A percentile compares a stretch with the other conserved stretches of the same genome.
Evolutionary conservation across 2,888 invertebrate genomes (phyloP).

Genomic region (Flexamia atlantica): DNA sequence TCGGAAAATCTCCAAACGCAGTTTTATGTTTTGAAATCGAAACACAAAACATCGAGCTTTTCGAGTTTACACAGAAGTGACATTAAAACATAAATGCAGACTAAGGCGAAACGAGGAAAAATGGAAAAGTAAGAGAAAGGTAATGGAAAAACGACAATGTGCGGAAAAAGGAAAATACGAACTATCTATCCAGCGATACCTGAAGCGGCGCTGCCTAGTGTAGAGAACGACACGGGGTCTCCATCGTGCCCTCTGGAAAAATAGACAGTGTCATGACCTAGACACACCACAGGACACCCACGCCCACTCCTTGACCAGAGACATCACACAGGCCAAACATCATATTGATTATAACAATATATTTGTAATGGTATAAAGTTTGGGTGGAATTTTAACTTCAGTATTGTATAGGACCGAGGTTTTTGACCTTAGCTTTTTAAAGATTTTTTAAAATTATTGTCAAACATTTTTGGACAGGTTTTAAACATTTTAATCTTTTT

Average conservation of each 20-base stretch:
- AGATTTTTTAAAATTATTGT: too few relatives aligned
- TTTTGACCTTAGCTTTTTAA: too few relatives aligned
- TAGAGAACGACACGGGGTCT: slow-evolving; percentile 20
- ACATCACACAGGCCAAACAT: too few relatives aligned
- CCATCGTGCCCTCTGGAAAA: slow-evolving; percentile 68
- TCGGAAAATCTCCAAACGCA: background rate
- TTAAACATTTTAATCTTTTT: too few relatives aligned
- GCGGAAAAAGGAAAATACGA: slow-evolving; percentile 62
- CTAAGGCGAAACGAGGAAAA: slow-evolving; percentile 38
- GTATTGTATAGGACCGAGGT: too few relatives aligned
- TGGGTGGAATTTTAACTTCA: too few relatives aligned
- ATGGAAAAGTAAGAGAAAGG: slow-evolving; percentile 41
- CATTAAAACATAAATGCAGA: slow-evolving; percentile 48
- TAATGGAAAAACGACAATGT: slow-evolving; percentile 62
- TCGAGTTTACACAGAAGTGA: slow-evolving; percentile 19
- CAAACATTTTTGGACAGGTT: too few relatives aligned
- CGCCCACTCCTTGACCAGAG: slow-evolving; percentile 19
- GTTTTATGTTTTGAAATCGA: background rate
- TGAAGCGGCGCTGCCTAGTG: slow-evolving; percentile 54
- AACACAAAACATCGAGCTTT: background rate
- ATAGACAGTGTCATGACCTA: slow-evolving; percentile 67
- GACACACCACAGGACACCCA: background rate
- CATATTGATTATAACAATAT: too few relatives aligned
- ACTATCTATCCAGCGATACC: slow-evolving; percentile 62
- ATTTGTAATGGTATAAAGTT: too few relatives aligned